Base-by-base conservation (phyloP, 2,797 vertebrate genomes). In the Sparus aurata region DNA sequence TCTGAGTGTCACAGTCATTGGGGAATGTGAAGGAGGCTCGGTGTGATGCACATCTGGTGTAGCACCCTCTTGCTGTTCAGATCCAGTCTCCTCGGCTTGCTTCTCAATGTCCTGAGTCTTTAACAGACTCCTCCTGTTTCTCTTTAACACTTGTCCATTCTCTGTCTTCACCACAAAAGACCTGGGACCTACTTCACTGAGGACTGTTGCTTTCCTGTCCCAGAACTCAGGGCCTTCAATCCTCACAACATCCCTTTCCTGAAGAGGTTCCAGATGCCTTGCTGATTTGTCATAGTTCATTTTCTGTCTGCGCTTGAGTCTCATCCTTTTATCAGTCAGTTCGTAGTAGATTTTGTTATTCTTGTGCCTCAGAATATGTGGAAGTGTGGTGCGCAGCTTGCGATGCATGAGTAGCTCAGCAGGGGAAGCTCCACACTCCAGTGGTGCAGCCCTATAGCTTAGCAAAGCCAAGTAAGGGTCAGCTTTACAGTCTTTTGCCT, bases 361-460 rank as follows among this genome's bases (percentile, higher is more conserved):
- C n/a, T n/a, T n/a, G n/a, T n/a, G n/a, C n/a, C n/a, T 41, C 54
- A 20, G 13, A 67, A 49, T 61, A 12, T 25, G n/a, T 61, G 50
- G 38, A 30, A 73, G 60, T 34, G 71, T 64, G 50, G 52, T 73
- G 38, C 50, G 25, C 49, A 73, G 52, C 18, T 55, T 52, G 4
- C 22, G 12, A 62, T 4, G 5, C 30, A 62, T 54, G 12, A 63
- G 49, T 1, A 54, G 46, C 22, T 73, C 59, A 16, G 38, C 50
- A 45, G 70, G 70, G 17, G 23, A 54, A 46, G 50, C 49, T 17
- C 71, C 71, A 64, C 50, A 64, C 22, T 64, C 60, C 34, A 64
- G 12, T 64, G 52, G 0, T 23, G 57, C 1, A 34, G 69, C 20
- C 30, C 57, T 23, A 57, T 59, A 59, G 55, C 55, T 59, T 9